phyloP scores from a whole-genome alignment of 2,797 vertebrate species.

The Lepus oiostolus region DNA sequence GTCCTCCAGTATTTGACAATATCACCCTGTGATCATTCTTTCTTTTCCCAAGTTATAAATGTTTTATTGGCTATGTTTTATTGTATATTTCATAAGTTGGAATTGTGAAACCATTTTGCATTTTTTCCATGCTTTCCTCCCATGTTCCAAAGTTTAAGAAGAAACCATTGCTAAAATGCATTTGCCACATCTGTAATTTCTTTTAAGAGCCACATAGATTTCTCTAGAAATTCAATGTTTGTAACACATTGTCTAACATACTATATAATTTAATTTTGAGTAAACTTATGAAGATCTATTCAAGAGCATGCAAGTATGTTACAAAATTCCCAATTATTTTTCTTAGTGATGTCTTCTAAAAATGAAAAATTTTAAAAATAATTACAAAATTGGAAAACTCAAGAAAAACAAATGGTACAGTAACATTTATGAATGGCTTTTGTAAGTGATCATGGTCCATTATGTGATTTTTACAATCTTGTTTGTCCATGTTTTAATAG shows the following conservation, averaged over 20 bases:
- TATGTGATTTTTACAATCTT: constrained; percentile 79
- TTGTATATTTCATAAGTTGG: constrained; percentile 22
- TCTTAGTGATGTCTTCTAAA: not conserved
- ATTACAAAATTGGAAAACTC: constrained; percentile 53
- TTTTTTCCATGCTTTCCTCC: not conserved
- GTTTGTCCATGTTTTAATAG: constrained; percentile 84
- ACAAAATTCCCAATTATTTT: not conserved
- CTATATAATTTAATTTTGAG: constrained; percentile 43
- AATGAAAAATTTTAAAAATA: constrained; percentile 54
- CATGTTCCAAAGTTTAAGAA: not conserved
- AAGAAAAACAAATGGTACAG: constrained; percentile 53
- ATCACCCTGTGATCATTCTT: constrained; percentile 20
- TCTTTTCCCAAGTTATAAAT: constrained; percentile 1
- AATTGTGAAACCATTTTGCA: not conserved
- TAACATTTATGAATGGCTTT: constrained; percentile 72
- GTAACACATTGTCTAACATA: not conserved
- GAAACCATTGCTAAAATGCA: not conserved
- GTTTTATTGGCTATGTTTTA: constrained; percentile 43
- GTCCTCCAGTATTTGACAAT: not conserved
- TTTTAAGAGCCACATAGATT: not conserved
- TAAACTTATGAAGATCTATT: not conserved
- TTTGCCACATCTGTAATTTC: not conserved
- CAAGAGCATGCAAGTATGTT: not conserved
- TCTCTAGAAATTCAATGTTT: not conserved
- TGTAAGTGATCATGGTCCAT: constrained; percentile 72